phyloP scores from a whole-genome alignment of 2,797 vertebrate genomes.

The Sarcophilus harrisii region DNA sequence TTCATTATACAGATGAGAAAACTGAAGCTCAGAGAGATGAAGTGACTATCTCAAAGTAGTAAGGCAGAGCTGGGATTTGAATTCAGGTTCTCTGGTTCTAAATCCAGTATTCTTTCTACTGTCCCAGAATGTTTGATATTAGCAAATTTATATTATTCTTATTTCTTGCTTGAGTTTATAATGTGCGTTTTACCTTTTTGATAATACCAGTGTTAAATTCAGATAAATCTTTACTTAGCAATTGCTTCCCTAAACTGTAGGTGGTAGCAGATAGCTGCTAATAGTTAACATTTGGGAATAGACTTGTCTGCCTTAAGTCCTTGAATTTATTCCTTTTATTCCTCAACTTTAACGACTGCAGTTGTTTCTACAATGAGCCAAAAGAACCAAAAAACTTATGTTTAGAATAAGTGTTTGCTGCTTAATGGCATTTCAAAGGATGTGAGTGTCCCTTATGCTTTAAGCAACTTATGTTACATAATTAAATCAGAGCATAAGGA shows the following conservation, averaged over 20 bases:
- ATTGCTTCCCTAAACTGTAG: conserved; percentile 77
- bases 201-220: not conserved
- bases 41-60: not conserved
- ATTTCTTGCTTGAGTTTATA: not conserved
- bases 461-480: conserved; percentile 34
- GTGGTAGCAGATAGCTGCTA: conserved; percentile 79
- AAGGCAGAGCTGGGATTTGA: not conserved
- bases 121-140: not conserved
- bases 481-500: not conserved
- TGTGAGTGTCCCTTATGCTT: not conserved
- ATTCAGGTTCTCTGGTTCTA: not conserved
- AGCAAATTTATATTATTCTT: not conserved
- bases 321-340: conserved; percentile 24
- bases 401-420: conserved; percentile 36
- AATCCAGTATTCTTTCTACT: not conserved
- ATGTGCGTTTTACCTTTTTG: not conserved
- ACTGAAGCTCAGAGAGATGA: not conserved
- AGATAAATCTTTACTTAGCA: conserved; percentile 37
- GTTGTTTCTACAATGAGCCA: not conserved
- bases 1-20: not conserved
- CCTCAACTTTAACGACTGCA: conserved; percentile 15
- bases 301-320: not conserved
- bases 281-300: not conserved
- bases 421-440: conserved; percentile 43
- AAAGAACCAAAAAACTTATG: not conserved